Evolutionary conservation across 2,797 vertebrate species (phyloP), one percentile per base, ranked within the genome.

Genomic region (Poecile montanus): DNA sequence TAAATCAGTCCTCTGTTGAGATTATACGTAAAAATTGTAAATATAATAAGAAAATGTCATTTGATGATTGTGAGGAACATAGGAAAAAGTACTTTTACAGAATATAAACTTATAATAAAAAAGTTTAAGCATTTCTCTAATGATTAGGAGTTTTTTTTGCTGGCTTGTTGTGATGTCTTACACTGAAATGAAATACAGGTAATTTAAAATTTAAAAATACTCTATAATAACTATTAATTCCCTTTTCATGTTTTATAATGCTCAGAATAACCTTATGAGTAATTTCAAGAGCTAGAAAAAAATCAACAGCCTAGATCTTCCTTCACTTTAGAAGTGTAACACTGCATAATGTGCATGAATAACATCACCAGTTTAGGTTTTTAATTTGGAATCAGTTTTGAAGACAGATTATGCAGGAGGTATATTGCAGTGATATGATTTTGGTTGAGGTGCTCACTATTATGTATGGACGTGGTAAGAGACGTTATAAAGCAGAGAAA

Each of bases 381-480:
- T 50, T 72, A 34, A 16, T 67, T 71, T 79, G 27, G 23, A 76
- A 29, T 32, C 23, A 12, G 3, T 80, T 91, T 79, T 14, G 13
- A 73, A 76, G 34, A 45, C 3, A 32, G 18, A 17, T 76, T 53
- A 16, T 61, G 10, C 6, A 51, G n/a, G 23, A 61, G 29, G 34
- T 34, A 36, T 56, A 34, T 9, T 88, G 34, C 6, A 44, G 19
- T 42, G 20, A 10, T 83, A 40, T 20, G 34, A 57, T 32, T 73
- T 86, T 70, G 29, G 14, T 66, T 83, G 50, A 75, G 12, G 22
- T 45, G 40, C 27, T 88, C 15, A 11, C 7, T 73, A 2, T 51
- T 84, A 25, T 15, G 7, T 15, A 74, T 10, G 16, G 34, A 47
- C 0, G 0, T 22, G 15, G 14, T 38, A 70, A 36, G 11, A 71